Conservation (phyloP, 2,888 invertebrate genomes). For the Dexiosoma caninum region DNA sequence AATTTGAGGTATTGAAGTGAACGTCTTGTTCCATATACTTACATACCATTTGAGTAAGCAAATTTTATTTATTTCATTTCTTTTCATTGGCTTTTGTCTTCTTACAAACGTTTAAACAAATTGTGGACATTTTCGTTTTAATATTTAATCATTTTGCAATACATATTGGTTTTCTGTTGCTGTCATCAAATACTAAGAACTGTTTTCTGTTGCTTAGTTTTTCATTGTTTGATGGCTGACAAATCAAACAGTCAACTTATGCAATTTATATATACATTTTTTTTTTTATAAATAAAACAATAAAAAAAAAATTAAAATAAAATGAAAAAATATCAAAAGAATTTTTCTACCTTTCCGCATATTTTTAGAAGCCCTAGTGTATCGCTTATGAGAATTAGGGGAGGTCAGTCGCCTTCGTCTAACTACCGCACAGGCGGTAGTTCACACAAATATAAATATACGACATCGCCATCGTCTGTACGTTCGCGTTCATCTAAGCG, state of each 20-base stretch:
- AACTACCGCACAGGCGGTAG: slow-evolving; percentile 68
- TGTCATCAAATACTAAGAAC: slow-evolving; percentile 27
- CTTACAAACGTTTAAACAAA: neutral
- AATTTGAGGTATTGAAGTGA: slow-evolving; percentile 11
- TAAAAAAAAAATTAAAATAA: too few species aligned
- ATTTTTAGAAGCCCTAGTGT: slow-evolving; percentile 73
- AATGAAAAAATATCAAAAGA: too few species aligned
- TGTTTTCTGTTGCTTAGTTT: neutral
- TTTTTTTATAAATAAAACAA: neutral
- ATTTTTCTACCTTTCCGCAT: neutral
- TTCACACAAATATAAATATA: slow-evolving; percentile 71
- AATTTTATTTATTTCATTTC: neutral
- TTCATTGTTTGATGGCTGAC: neutral
- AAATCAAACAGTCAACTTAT: neutral
- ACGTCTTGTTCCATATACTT: slow-evolving; percentile 18
- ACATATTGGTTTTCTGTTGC: neutral
- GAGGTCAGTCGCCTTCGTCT: slow-evolving; percentile 71
- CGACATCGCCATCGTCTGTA: slow-evolving; percentile 76
- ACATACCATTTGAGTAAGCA: slow-evolving; percentile 35
- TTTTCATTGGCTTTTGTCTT: slow-evolving; percentile 8
- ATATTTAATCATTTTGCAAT: slow-evolving; percentile 22
- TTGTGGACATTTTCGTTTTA: neutral
- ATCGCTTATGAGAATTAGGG: slow-evolving; percentile 69
- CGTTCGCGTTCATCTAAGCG: slow-evolving; percentile 78
- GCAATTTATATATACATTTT: neutral